A percentile compares a stretch with the other conserved stretches of the same genome.
Evolutionary conservation across 1,140 invertebrate genomes (phyloP).

Genomic region (Dinothrombium tinctorium): DNA sequence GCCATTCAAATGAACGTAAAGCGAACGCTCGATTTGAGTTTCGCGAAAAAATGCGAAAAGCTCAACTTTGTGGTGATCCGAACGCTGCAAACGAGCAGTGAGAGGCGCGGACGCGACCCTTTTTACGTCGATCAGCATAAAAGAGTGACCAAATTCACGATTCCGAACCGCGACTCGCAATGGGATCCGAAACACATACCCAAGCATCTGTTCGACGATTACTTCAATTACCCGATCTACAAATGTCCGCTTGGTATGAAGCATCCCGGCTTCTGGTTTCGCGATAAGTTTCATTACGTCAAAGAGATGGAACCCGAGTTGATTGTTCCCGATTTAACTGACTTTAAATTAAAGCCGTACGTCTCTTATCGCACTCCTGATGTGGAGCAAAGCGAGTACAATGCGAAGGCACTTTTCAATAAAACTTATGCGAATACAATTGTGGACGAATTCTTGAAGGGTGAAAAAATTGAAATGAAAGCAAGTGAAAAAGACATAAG

Average conservation of each 20-base stretch:
- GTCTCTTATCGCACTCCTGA: slow-evolving; percentile 58
- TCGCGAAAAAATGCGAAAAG: no score
- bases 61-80: no score
- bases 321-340: slow-evolving; percentile 64
- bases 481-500: slow-evolving; percentile 31
- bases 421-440: slow-evolving; percentile 58
- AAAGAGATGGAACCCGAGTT: slow-evolving; percentile 79
- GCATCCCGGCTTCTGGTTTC: slow-evolving; percentile 11
- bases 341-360: slow-evolving; percentile 61
- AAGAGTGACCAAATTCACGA: no score
- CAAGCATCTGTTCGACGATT: background rate
- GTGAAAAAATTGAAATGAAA: slow-evolving; percentile 22
- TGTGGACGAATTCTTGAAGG: slow-evolving; percentile 41
- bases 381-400: slow-evolving; percentile 49
- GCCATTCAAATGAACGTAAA: no score
- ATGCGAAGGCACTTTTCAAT: slow-evolving; percentile 57
- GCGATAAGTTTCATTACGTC: slow-evolving; percentile 29
- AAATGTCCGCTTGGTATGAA: slow-evolving; percentile 2
- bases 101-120: no score
- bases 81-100: no score
- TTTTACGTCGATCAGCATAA: no score
- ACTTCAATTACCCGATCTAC: background rate
- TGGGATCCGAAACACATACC: background rate
- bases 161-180: no score
- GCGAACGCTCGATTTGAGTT: no score